Evolutionary conservation across 92 coral and sea anemone genomes (phyloP).

Genomic region (Meandrina meandrites): DNA sequence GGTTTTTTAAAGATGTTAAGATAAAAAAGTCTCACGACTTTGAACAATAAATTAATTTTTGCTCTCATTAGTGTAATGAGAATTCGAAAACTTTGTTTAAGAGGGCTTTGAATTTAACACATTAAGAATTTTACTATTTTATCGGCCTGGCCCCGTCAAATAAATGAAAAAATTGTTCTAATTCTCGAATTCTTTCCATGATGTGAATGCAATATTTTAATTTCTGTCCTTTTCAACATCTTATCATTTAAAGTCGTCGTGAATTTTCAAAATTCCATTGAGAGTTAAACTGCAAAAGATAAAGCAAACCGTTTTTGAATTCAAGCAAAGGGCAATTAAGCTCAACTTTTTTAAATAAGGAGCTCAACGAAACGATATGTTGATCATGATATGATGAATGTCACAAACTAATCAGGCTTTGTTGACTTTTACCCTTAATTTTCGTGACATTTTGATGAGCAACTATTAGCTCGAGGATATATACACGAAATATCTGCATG

Average conservation of each 20-base stretch:
- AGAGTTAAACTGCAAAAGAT: background rate
- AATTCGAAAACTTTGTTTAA: background rate
- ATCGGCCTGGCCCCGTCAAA: background rate
- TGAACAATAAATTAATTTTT: background rate
- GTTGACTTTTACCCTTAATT: conserved; percentile 25
- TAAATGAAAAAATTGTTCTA: background rate
- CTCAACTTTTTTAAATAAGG: background rate
- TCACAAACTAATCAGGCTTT: conserved; percentile 26
- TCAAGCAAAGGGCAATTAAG: background rate
- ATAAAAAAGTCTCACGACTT: background rate
- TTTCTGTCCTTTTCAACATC: background rate
- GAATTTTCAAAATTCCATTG: background rate
- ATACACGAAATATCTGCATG: background rate
- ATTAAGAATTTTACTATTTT: background rate
- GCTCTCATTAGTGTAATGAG: background rate
- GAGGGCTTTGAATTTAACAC: background rate
- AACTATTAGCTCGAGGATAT: conserved; percentile 19
- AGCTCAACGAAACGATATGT: background rate
- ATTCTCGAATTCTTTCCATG: background rate
- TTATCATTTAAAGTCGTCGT: background rate
- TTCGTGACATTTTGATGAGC: conserved; percentile 2
- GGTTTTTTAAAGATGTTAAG: background rate
- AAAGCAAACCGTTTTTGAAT: background rate
- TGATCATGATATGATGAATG: conserved; percentile 16
- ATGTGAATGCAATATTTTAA: background rate